phyloP scores from a whole-genome alignment of 1,140 invertebrate species.

The Atta cephalotes region DNA sequence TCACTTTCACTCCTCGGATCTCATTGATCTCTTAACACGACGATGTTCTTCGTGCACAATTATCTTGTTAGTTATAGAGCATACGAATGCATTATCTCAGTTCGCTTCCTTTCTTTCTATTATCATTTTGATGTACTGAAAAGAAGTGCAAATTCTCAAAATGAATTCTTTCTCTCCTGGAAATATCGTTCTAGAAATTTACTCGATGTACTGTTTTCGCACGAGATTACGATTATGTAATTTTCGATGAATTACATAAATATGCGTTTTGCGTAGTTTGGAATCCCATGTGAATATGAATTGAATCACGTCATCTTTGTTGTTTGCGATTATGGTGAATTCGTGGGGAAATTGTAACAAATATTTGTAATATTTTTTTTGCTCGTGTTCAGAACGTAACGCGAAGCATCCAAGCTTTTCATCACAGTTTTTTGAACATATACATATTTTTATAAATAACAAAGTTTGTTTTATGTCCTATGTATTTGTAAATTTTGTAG shows the following conservation, averaged over 20 bases:
- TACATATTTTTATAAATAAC: neutral
- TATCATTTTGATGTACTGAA: neutral
- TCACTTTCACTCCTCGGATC: neutral
- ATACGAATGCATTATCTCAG: neutral
- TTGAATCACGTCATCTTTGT: neutral
- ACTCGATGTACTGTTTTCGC: neutral
- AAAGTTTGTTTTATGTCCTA: conserved; percentile 7
- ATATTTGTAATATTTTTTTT: neutral
- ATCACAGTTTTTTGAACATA: neutral
- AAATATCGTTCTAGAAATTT: neutral
- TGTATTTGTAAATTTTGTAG: neutral
- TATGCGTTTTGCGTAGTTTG: neutral
- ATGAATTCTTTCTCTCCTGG: neutral
- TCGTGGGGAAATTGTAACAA: neutral
- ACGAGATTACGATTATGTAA: conserved; percentile 19
- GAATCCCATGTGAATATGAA: neutral
- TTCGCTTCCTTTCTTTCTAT: neutral
- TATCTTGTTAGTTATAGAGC: too few species aligned
- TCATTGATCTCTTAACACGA: neutral
- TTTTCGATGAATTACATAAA: conserved; percentile 4
- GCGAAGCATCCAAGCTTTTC: neutral
- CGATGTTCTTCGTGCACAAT: neutral
- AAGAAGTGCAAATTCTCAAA: neutral
- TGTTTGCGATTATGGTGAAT: neutral
- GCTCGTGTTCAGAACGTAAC: neutral